Evolutionary conservation across 2,888 invertebrate species (phyloP), one percentile per base, ranked within the genome.

Genomic region (Tenthredo notha): DNA sequence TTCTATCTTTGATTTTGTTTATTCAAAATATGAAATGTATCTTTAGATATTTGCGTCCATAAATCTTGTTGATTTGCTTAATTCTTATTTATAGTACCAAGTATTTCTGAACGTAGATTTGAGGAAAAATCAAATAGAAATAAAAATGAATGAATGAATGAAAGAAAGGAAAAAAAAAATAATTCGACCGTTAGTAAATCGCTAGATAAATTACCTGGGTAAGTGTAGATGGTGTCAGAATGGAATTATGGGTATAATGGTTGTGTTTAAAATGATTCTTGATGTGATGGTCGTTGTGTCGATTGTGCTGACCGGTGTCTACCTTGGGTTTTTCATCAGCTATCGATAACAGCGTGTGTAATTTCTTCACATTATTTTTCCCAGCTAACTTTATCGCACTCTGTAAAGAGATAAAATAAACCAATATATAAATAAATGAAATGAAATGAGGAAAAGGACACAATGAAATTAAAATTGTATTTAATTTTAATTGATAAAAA

Each of bases 311-410:
- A 80, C 94, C 95, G 54, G 94, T 94, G 88, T 95, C 95, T 90
- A 95, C 94, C 93, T 95, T 95, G 90, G 95, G 95, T 92, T 95
- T 95, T 86, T 94, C 94, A 88, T 95, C 95, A 87, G 94, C 94
- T 92, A 95, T 94, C 91, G 94, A 94, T 89, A 95, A 92, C 85
- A 95, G 91, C 88, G 94, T 94, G 88, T 95, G 93, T 87, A 95
- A 92, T 86, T 95, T 94, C 92, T 95, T 95, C 90, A 95, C 94
- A 92, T 95, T 95, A 89, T 94, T 94, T 91, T 95, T 95, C 91
- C 94, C 95, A 87, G 95, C 95, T 93, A 94, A 92, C 93, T 95
- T 95, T 90, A 95, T 95, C 92, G 95, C 94, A 93, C 94, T 95
- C 95, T 95, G 92, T 65, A 91, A 84, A 75, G 37, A 85, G 6